These are phyloP conservation scores for Thyatira batis DNA, from an alignment of 2,888 invertebrate genomes.

Conservation along the genomic window DNA sequence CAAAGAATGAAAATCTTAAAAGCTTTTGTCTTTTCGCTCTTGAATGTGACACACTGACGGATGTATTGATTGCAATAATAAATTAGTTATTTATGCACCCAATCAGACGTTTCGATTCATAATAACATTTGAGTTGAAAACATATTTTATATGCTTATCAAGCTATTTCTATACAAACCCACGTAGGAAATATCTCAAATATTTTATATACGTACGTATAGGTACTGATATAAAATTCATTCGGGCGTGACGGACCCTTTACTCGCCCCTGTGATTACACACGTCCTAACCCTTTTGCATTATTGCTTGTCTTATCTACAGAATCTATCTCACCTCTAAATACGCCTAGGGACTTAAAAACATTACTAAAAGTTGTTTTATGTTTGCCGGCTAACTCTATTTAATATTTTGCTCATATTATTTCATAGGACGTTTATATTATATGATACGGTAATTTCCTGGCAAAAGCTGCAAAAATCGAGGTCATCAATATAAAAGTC, in stretches of 20 bases:
- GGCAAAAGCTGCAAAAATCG: too few species aligned
- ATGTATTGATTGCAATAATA: not conserved
- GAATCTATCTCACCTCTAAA: conserved; percentile 1
- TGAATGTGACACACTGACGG: too few species aligned
- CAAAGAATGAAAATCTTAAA: not conserved
- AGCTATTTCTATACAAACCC: not conserved
- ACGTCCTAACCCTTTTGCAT: conserved; percentile 12
- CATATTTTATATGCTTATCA: not conserved
- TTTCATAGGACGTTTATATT: too few species aligned
- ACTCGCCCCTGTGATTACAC: conserved; percentile 16
- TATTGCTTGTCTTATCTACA: conserved; percentile 15
- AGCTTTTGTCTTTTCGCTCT: not conserved
- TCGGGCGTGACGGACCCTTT: conserved; percentile 14
- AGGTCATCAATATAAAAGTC: not conserved
- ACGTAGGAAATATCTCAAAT: not conserved
- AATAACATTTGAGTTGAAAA: not conserved
- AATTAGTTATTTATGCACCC: not conserved
- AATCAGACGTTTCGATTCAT: not conserved
- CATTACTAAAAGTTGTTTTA: not conserved
- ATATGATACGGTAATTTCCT: too few species aligned
- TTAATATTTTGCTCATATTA: too few species aligned
- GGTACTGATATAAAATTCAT: not conserved
- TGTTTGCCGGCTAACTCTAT: not conserved
- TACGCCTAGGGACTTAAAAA: not conserved
- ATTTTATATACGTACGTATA: not conserved